Percentiles rank a stretch among this genome's conserved stretches.
Evolutionary conservation across 1,140 invertebrate species (phyloP).

Genomic region (Drosophila repleta): DNA sequence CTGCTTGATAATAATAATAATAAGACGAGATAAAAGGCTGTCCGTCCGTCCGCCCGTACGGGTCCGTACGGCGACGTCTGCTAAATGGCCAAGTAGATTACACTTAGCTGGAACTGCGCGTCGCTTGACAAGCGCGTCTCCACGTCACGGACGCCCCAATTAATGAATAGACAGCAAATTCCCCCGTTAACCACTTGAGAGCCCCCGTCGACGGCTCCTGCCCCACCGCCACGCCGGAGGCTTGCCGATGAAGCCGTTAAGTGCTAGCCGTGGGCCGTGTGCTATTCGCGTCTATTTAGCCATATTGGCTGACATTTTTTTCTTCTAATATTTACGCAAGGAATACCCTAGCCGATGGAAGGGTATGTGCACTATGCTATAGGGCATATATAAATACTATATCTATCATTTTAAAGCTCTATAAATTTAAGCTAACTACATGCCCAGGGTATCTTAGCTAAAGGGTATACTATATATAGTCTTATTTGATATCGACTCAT

Average conservation of each 20-base stretch:
- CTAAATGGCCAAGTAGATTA: constrained; percentile 32
- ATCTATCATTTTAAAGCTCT: no score
- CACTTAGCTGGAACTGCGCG: not conserved
- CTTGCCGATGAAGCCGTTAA: not conserved
- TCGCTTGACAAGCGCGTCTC: not conserved
- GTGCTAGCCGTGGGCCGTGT: constrained; percentile 30
- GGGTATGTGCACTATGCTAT: not conserved
- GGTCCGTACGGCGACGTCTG: not conserved
- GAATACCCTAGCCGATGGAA: constrained; percentile 3
- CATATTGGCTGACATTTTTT: constrained; percentile 39
- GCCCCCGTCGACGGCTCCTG: not conserved
- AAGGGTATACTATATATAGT: no score
- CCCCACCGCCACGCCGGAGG: not conserved
- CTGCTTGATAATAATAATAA: constrained; percentile 38
- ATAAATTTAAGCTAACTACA: no score
- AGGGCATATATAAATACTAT: not conserved
- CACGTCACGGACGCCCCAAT: constrained; percentile 20
- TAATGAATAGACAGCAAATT: constrained; percentile 10
- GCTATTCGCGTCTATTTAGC: constrained; percentile 18
- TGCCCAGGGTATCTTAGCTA: no score
- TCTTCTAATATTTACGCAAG: not conserved
- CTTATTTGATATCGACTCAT: no score
- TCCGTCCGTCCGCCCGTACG: no score
- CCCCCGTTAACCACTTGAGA: not conserved
- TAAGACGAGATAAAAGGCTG: not conserved